A percentile compares a stretch with the other conserved stretches of the same genome.
These are phyloP conservation scores for Agonopterix alstromeriana DNA, from an alignment of 2,888 invertebrate species.

Conservation along the genomic window DNA sequence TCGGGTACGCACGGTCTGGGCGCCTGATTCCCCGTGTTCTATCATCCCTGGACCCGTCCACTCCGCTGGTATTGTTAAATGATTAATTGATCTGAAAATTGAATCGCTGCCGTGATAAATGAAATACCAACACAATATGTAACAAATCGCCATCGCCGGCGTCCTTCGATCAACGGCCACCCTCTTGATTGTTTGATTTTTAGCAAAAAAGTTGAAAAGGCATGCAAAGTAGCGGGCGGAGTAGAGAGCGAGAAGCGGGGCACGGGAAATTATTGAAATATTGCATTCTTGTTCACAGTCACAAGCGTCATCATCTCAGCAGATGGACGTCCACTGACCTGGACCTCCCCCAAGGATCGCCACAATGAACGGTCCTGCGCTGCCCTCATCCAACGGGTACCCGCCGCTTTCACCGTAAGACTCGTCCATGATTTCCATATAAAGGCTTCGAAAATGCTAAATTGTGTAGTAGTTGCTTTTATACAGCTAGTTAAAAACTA, in stretches of 20 bases:
- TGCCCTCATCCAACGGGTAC: no score
- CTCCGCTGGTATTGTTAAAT: slow-evolving; percentile 33
- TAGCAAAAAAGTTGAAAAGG: slow-evolving; percentile 8
- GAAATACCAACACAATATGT: slow-evolving; percentile 51
- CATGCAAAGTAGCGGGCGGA: neutral
- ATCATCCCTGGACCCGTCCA: slow-evolving; percentile 17
- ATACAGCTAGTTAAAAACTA: no score
- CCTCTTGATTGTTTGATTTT: slow-evolving; percentile 28
- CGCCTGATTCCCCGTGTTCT: slow-evolving; percentile 5
- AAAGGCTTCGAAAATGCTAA: no score
- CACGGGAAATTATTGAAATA: no score
- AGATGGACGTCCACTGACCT: no score
- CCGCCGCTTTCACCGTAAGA: no score
- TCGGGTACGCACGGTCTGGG: neutral
- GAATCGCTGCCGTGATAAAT: slow-evolving; percentile 47
- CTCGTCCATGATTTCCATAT: no score
- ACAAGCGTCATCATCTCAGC: no score
- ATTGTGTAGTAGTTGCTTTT: no score
- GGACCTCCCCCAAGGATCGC: no score
- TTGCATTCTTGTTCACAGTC: no score
- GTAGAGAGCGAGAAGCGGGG: neutral
- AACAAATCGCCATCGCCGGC: slow-evolving; percentile 36
- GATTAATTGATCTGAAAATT: slow-evolving; percentile 53
- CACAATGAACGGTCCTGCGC: no score
- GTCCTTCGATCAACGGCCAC: slow-evolving; percentile 28